Evolutionary conservation across 2,797 vertebrate species (phyloP).

Genomic region (Lophius americanus): DNA sequence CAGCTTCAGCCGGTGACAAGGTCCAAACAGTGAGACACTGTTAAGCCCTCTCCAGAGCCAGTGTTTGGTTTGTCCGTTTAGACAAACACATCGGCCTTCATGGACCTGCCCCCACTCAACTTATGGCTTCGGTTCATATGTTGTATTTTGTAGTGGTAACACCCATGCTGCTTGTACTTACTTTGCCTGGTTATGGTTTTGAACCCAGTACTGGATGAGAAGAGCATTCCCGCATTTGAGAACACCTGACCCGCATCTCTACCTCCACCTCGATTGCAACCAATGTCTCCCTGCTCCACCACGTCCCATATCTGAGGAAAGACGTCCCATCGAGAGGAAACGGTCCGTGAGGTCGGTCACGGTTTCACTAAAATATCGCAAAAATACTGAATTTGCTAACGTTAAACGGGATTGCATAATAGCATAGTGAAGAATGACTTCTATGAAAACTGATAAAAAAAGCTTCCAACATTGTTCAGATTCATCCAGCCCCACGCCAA

Average conservation of each 20-base stretch:
- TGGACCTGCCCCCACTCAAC: neutral
- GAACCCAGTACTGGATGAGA: slow-evolving; percentile 62
- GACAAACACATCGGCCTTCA: no score
- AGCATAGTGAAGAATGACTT: no score
- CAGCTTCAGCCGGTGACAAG: no score
- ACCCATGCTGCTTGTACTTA: slow-evolving; percentile 15
- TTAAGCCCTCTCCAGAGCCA: no score
- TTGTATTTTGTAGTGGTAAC: neutral
- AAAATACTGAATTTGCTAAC: no score
- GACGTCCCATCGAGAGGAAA: neutral
- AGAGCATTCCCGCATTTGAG: slow-evolving; percentile 80
- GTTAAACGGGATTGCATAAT: no score
- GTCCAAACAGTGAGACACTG: no score
- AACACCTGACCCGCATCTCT: slow-evolving; percentile 67
- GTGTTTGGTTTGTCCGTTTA: no score
- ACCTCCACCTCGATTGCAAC: slow-evolving; percentile 82
- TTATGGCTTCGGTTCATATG: neutral
- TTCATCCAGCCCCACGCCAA: no score
- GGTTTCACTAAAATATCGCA: no score
- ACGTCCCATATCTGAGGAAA: slow-evolving; percentile 81
- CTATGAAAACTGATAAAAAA: no score
- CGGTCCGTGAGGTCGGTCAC: neutral
- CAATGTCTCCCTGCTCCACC: slow-evolving; percentile 81
- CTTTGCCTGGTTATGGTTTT: slow-evolving; percentile 62
- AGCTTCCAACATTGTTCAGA: no score